These are phyloP conservation scores for Triplophysa siluroides DNA, from an alignment of 2,113 vertebrate species.

Conservation along the genomic window DNA sequence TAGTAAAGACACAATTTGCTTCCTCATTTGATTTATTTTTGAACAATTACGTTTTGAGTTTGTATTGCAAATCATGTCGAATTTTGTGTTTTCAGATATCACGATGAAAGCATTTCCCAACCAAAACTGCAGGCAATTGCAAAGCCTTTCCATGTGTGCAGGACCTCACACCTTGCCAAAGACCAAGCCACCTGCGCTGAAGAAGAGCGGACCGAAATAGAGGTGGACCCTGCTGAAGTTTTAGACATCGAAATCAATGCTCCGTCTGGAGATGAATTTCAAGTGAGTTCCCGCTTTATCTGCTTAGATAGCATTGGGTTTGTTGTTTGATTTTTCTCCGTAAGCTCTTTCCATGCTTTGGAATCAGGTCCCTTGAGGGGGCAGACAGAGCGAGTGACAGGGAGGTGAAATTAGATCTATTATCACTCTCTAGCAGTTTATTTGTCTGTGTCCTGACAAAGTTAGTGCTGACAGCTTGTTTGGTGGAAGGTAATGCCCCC, in stretches of 20 bases:
- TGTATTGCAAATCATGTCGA: background rate
- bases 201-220: constrained; percentile 77
- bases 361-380: constrained; percentile 74
- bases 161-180: constrained; percentile 54
- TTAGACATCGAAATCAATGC: constrained; percentile 86
- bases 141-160: background rate
- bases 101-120: constrained; percentile 2
- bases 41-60: background rate
- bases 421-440: constrained; percentile 88
- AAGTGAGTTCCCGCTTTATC: constrained; percentile 79
- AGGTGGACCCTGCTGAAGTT: constrained; percentile 77
- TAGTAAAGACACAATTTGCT: no score
- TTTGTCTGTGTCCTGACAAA: constrained; percentile 90
- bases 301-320: constrained; percentile 72
- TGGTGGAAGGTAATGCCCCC: constrained; percentile 81
- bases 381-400: constrained; percentile 65
- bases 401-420: constrained; percentile 79
- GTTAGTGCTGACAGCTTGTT: constrained; percentile 95
- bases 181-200: constrained; percentile 68
- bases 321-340: constrained; percentile 58
- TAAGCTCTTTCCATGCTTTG: constrained; percentile 68
- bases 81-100: constrained; percentile 18
- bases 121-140: background rate
- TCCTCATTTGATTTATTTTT: no score
- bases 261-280: constrained; percentile 83